These are phyloP conservation scores for Pangasius macronema DNA, from an alignment of 2,797 vertebrate species.

Conservation along the genomic window DNA sequence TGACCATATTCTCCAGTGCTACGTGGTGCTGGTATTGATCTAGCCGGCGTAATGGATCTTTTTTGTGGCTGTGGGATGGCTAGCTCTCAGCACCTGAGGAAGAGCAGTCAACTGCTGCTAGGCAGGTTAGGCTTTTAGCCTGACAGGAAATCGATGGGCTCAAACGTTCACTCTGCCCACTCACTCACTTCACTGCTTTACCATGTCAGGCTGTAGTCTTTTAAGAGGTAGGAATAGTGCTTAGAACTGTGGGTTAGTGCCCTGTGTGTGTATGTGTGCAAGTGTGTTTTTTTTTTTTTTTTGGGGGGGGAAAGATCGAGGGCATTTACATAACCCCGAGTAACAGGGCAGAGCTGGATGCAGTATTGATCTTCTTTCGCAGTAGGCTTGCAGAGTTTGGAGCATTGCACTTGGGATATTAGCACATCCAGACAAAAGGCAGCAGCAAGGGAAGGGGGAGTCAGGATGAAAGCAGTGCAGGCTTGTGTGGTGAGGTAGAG, in stretches of 20 bases:
- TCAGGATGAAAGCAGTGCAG: constrained; percentile 44
- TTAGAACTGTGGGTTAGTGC: constrained; percentile 29
- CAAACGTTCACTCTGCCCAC: constrained; percentile 29
- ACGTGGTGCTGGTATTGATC: constrained; percentile 39
- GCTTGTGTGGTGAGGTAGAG: constrained; percentile 36
- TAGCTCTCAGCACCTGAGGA: constrained; percentile 39
- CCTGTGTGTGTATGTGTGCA: constrained; percentile 6
- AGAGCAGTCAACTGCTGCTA: constrained; percentile 40
- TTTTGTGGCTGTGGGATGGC: constrained; percentile 21
- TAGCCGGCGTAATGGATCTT: constrained; percentile 7
- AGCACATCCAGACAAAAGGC: constrained; percentile 55
- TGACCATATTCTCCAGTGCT: neutral
- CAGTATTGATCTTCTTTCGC: constrained; percentile 49
- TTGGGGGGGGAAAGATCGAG: constrained; percentile 9
- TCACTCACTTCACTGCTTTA: constrained; percentile 28
- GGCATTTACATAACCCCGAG: constrained; percentile 49
- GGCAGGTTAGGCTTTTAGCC: constrained; percentile 50
- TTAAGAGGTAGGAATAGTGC: constrained; percentile 48
- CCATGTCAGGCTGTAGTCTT: constrained; percentile 36
- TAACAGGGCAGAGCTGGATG: constrained; percentile 30
- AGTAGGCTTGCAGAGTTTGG: constrained; percentile 47
- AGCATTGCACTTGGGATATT: constrained; percentile 49
- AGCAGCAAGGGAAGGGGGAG: constrained; percentile 30
- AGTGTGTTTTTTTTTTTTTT: neutral
- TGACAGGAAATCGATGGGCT: constrained; percentile 58